Base-by-base conservation (phyloP, 2,113 vertebrate species). In the Numida meleagris region DNA sequence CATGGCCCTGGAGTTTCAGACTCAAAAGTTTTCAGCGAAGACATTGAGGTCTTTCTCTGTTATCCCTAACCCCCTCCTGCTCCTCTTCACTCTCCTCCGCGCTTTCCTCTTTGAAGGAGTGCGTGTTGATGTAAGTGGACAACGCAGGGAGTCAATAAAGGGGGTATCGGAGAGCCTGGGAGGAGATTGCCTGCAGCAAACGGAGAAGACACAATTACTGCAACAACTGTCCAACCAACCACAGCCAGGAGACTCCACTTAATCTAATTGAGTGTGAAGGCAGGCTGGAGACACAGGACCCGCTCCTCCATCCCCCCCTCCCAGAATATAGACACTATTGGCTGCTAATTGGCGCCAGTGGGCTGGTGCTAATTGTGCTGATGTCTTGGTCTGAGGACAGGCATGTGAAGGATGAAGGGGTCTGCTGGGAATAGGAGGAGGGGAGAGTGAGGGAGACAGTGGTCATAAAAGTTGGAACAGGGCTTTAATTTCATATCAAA, bases 281-380 rank as follows among this genome's bases (percentile, higher is more conserved):
- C 98, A 98, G 98, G 98, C 99, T 98, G 98, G 98, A 98, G 98
- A 98, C 98, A 97, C 89, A 90, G 97, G 96, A 96, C 94, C 89
- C 71, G 34, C 96, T 95, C 95, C 93, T 96, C 91, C 53, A 9
- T 91, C 93, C 96, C 97, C 97, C 97, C 96, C 91, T 71, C 93
- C 95, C 97, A 93, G 91, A 96, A 88, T 82, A 98, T 93, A 98
- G 98, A 98, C 98, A 98, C 98, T 99, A 99, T 99, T 99, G 99
- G 99, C 98, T 99, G 98, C 98, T 99, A 99, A 99, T 99, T 99
- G 99, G 99, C 99, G 99, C 99, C 99, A 99, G 98, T 99, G 98
- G 98, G 98, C 98, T 99, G 91, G 97, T 99, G 98, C 99, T 99
- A 99, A 99, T 99, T 99, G 98, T 97, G 96, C 97, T 98, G 97